A percentile compares a stretch with the other conserved stretches of the same genome.
These are phyloP conservation scores for Acholoe squamosa DNA, from an alignment of 2,888 invertebrate species.

Conservation along the genomic window DNA sequence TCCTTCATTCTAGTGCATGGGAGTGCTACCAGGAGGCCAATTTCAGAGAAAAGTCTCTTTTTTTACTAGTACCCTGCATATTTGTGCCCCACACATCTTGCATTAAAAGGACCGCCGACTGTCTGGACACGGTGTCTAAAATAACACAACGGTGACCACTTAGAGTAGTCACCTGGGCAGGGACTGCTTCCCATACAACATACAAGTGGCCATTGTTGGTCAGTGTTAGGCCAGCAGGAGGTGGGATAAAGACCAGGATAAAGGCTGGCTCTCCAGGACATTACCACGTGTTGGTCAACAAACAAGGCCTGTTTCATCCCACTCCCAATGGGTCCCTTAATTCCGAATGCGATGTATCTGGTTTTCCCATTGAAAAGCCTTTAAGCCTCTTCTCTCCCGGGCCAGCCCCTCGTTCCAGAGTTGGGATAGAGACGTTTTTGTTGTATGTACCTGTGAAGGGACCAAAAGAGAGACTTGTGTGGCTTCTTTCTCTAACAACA, in stretches of 20 bases:
- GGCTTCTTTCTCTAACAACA: too few relatives aligned
- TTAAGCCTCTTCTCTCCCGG: too few relatives aligned
- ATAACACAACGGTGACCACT: neutral
- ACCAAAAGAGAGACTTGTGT: neutral
- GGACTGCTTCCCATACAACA: too few relatives aligned
- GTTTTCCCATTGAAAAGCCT: too few relatives aligned
- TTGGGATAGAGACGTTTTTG: slow-evolving; percentile 4
- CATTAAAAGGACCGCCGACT: neutral
- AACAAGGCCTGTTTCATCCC: too few relatives aligned
- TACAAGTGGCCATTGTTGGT: neutral
- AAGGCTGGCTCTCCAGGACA: neutral
- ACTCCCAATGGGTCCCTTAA: too few relatives aligned
- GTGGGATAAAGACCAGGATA: neutral
- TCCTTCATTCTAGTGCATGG: too few relatives aligned
- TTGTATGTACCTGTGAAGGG: neutral
- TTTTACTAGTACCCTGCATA: neutral
- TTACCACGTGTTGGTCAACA: too few relatives aligned
- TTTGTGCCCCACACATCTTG: neutral
- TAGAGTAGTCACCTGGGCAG: neutral
- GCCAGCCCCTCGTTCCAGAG: neutral
- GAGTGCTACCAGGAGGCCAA: too few relatives aligned
- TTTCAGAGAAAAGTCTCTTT: neutral
- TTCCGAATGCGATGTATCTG: too few relatives aligned
- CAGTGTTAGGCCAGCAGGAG: neutral
- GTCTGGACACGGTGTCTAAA: neutral